Base-by-base conservation (phyloP, 1,140 invertebrate genomes). In the Bombus impatiens region DNA sequence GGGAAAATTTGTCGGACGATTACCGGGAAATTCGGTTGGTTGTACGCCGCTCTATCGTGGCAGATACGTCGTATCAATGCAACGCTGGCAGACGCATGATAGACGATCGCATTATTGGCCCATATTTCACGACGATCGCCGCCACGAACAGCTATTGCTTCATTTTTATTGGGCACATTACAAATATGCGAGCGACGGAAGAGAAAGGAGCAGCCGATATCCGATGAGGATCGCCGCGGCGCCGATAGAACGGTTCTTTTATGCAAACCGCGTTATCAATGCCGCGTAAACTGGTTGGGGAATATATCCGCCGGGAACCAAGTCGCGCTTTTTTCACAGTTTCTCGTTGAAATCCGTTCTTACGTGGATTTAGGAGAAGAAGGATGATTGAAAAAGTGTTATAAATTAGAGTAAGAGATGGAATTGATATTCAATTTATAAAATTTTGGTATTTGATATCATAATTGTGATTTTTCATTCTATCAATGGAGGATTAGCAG, bases 51-150 rank as follows among this genome's bases (percentile, higher is more conserved):
- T 47, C 57, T 65, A 76, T 82, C 82, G 53, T 53, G 9, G 53
- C 76, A 78, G 83, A 84, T 84, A 79, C 62, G 83, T 79, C 77
- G 83, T 84, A 84, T 84, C 83, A 84, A 84, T 84, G 83, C 65
- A 67, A 79, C 82, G 53, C 25, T 3, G 53, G 15, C 40, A 65
- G 78, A 71, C 77, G 35, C 35, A 68, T 84, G 83, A 84, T 84
- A 84, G 83, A 84, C 83, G 83, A 84, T 84, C 83, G 83, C 83
- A 84, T 84, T 84, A 84, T 84, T 84, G 83, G 83, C 78, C 78
- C 83, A 79, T 84, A 84, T 79, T 79, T 84, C 83, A 84, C 77
- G 35, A 13, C 67, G 77, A 62, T 79, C 83, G 53, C 75, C n/a
- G 44, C 28, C 77, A 68, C 25, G 76, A 72, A 37, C 40, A 78